A percentile compares a stretch with the other conserved stretches of the same genome.
Evolutionary conservation across 2,797 vertebrate genomes (phyloP).

Genomic region (Acrossocheilus wenchowensis): DNA sequence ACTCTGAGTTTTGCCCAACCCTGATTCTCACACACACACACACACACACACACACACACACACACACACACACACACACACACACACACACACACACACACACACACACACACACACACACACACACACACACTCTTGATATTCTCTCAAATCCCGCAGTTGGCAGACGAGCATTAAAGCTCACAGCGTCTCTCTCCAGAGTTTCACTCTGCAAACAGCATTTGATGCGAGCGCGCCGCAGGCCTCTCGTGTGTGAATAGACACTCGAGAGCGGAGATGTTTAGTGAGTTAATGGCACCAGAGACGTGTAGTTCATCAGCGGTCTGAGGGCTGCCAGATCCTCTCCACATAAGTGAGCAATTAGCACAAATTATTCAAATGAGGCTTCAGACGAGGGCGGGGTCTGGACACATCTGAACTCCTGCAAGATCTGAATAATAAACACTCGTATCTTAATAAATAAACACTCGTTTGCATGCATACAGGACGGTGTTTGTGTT

Average conservation of each 20-base stretch:
- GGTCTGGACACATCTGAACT: constrained; percentile 70
- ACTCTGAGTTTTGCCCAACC: not conserved
- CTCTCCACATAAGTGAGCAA: constrained; percentile 78
- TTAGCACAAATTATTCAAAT: constrained; percentile 84
- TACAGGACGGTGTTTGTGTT: not conserved
- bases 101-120: not conserved
- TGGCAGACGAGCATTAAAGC: not conserved
- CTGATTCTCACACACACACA: not conserved
- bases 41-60: too few relatives aligned
- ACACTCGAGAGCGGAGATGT: constrained; percentile 23
- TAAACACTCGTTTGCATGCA: too few relatives aligned
- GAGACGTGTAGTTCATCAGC: constrained; percentile 32
- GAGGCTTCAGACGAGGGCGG: constrained; percentile 73
- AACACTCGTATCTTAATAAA: constrained; percentile 15
- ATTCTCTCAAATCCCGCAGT: not conserved
- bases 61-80: not conserved
- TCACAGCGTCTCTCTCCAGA: not conserved
- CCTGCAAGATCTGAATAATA: constrained; percentile 33
- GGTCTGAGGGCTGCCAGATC: constrained; percentile 71
- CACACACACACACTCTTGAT: not conserved
- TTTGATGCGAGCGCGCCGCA: not conserved
- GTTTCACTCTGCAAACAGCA: not conserved
- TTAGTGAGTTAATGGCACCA: constrained; percentile 38
- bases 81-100: not conserved
- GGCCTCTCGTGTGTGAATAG: constrained; percentile 11